Evolutionary conservation across 1,140 invertebrate species (phyloP), one percentile per base, ranked within the genome.

Genomic region (Zaprionus davidi): DNA sequence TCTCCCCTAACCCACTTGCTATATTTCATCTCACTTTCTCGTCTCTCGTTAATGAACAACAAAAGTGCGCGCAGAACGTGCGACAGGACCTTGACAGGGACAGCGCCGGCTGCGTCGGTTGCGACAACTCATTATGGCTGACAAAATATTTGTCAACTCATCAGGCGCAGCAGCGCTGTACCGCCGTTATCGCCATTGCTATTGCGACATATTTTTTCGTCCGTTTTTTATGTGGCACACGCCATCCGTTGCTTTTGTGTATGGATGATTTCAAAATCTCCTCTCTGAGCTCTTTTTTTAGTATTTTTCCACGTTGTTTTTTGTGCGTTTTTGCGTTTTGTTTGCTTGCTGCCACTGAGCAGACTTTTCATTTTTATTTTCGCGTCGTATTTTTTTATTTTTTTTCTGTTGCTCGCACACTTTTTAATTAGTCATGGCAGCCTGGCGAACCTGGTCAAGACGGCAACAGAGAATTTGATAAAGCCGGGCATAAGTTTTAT

Each of bases 101-200:
- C 57, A 46, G 57, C 17, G 13, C 5, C 17, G 22, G 36, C 22
- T 60, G 24, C 38, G 13, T 24, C 17, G 31, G 46, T 31, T 55
- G 24, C 38, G 34, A 46, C 71, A 79, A 81, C 84, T 88, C 84
- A 90, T 90, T 88, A 88, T 90, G 81, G 58, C 81, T 81, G 84
- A 76, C 86, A 90, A 91, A 90, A 90, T 90, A 86, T 90, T 90
- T 90, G 86, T 90, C 86, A 90, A 90, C 86, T 90, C 86, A 90
- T 90, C 86, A 90, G 46, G 46, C 46, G 22, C 17, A 20, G 11
- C 20, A 24, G 15, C 46, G 64, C 56, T 49, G 38, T 56, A 41
- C 60, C 41, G 57, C 51, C 67, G 55, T 63, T 62, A 55, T 70
- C 73, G 74, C 67, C 55, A n/a, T 34, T 22, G 57, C 62, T 58